Conservation (phyloP, 2,113 vertebrate species). For the Sterna hirundo region DNA sequence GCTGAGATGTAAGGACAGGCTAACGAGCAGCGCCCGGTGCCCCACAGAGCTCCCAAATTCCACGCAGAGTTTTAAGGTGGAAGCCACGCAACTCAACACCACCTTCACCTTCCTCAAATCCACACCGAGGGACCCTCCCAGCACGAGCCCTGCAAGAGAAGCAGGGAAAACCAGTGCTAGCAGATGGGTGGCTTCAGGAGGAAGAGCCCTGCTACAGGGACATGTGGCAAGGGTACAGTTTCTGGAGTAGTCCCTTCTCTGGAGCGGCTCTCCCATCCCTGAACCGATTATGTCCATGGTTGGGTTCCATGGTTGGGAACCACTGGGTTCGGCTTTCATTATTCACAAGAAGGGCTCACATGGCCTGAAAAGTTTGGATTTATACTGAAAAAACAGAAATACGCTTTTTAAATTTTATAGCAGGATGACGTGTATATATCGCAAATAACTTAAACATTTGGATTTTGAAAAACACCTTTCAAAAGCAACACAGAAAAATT, state of each 20-base stretch:
- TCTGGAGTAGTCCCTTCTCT: background rate
- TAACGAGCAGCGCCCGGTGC: background rate
- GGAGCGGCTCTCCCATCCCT: background rate
- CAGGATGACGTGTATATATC: no score
- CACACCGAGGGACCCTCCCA: background rate
- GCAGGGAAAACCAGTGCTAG: background rate
- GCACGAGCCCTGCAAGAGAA: background rate
- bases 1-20: constrained; percentile 9
- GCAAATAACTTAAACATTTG: fast-evolving
- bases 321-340: background rate
- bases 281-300: background rate
- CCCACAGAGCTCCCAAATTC: background rate
- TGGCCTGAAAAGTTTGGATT: background rate
- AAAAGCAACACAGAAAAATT: background rate
- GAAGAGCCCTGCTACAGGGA: background rate
- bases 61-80: background rate
- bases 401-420: background rate
- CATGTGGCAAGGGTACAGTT: background rate
- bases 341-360: background rate
- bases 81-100: background rate
- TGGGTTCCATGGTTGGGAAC: no score
- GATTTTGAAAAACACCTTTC: background rate
- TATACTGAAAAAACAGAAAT: background rate
- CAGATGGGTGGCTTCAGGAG: background rate
- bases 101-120: background rate